These are phyloP conservation scores for Acanthacorydalis orientalis DNA, from an alignment of 2,888 invertebrate genomes.

Conservation along the genomic window DNA sequence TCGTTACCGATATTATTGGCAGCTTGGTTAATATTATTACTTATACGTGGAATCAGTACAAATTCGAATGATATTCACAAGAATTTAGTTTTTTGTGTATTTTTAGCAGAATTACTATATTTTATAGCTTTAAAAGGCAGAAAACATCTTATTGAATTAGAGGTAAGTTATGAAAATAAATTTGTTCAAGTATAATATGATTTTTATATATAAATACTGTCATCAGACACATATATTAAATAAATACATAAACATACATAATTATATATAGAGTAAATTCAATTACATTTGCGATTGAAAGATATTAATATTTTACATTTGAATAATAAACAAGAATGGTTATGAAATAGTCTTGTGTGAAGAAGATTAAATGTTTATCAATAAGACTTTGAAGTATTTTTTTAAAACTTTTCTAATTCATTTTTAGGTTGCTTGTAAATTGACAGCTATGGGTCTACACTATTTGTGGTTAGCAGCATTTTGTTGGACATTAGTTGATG, in stretches of 20 bases:
- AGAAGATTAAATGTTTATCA: neutral
- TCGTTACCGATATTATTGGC: conserved; percentile 64
- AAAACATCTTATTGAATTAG: conserved; percentile 61
- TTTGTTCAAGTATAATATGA: no score
- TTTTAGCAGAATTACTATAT: conserved; percentile 72
- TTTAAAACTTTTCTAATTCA: conserved; percentile 4
- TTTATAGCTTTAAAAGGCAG: conserved; percentile 75
- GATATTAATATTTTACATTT: no score
- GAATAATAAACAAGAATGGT: no score
- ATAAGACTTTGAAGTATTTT: neutral
- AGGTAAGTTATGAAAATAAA: conserved; percentile 32
- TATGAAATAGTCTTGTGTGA: no score
- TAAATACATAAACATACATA: no score
- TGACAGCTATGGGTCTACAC: conserved; percentile 79
- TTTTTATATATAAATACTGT: no score
- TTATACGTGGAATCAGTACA: conserved; percentile 70
- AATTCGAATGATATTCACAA: conserved; percentile 91
- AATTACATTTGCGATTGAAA: no score
- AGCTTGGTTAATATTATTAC: conserved; percentile 63
- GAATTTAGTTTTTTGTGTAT: conserved; percentile 80
- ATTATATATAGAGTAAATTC: no score
- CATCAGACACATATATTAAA: no score
- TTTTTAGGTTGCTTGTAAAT: conserved; percentile 62
- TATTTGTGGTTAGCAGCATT: conserved; percentile 85
- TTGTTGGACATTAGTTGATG: conserved; percentile 84